Evolutionary conservation across 2,888 invertebrate genomes (phyloP).

Genomic region (Bursaphelenchus okinawaensis): DNA sequence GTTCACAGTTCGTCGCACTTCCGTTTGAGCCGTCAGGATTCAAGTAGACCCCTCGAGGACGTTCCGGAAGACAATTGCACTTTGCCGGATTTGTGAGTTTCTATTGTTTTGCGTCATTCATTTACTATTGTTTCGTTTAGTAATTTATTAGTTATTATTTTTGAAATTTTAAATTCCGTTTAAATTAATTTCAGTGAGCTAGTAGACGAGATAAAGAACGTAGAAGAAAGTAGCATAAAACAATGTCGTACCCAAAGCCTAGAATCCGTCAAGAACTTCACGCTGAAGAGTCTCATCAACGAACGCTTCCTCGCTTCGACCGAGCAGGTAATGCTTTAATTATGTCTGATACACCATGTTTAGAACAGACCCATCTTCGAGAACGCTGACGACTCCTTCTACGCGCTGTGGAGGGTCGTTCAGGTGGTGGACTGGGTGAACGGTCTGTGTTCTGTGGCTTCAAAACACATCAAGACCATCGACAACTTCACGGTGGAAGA

Average conservation of each 20-base stretch:
- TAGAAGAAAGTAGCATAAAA: conserved; percentile 32
- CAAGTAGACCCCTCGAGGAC: conserved; percentile 9
- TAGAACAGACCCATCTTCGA: not conserved
- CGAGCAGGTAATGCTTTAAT: conserved; percentile 12
- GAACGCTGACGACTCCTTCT: conserved; percentile 13
- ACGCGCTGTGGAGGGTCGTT: conserved; percentile 39
- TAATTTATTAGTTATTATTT: not conserved
- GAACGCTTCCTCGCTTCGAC: conserved; percentile 34
- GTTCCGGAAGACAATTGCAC: no score
- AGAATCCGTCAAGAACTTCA: conserved; percentile 40
- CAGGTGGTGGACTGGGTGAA: conserved; percentile 44
- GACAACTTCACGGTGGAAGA: conserved; percentile 44
- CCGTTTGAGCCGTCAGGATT: conserved; percentile 12
- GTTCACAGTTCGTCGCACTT: conserved; percentile 13
- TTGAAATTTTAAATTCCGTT: not conserved
- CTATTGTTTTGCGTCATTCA: no score
- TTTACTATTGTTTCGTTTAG: no score
- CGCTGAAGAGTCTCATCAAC: conserved; percentile 43
- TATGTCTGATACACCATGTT: not conserved
- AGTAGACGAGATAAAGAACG: conserved; percentile 28
- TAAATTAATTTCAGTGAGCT: conserved; percentile 28
- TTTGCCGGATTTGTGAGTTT: no score
- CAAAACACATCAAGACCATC: not conserved
- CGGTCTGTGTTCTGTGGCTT: conserved; percentile 30
- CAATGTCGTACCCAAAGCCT: conserved; percentile 17